These are phyloP conservation scores for Caenorhabditis sp. DNA, from an alignment of 2,888 invertebrate species.

Conservation along the genomic window DNA sequence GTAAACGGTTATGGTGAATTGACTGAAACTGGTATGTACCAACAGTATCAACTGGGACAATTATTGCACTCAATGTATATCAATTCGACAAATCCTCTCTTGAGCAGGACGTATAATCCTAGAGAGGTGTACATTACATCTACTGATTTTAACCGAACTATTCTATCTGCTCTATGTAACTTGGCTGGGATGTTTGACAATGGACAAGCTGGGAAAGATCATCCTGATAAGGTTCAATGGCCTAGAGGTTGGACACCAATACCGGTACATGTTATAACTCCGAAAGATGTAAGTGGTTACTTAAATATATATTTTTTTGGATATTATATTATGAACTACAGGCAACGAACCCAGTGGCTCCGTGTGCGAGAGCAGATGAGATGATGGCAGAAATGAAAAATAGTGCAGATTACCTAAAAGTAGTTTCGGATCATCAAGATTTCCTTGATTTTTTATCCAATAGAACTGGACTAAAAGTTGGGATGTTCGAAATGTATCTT, in stretches of 20 bases:
- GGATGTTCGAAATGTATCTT: constrained; percentile 52
- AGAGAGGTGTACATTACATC: constrained; percentile 70
- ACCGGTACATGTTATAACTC: constrained; percentile 61
- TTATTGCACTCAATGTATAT: constrained; percentile 52
- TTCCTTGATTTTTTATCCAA: constrained; percentile 52
- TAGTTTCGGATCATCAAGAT: constrained; percentile 51
- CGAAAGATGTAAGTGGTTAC: constrained; percentile 37
- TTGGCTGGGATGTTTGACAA: constrained; percentile 81
- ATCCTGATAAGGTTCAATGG: constrained; percentile 52
- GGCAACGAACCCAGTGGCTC: constrained; percentile 17
- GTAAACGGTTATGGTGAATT: constrained; percentile 86
- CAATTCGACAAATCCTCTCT: constrained; percentile 37
- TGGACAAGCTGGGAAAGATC: constrained; percentile 53
- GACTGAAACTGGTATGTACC: constrained; percentile 77
- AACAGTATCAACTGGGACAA: constrained; percentile 59
- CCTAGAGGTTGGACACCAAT: constrained; percentile 64
- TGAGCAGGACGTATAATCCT: constrained; percentile 41
- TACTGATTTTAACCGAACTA: constrained; percentile 71
- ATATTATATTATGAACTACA: neutral
- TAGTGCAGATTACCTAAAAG: constrained; percentile 41
- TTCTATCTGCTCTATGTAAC: constrained; percentile 84
- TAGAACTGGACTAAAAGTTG: constrained; percentile 53
- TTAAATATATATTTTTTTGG: too few species aligned
- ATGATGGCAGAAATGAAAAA: constrained; percentile 44
- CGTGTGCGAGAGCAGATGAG: constrained; percentile 56